Evolutionary conservation across 2,113 vertebrate genomes (phyloP), one percentile per base, ranked within the genome.

Genomic region (Picathartes gymnocephalus): DNA sequence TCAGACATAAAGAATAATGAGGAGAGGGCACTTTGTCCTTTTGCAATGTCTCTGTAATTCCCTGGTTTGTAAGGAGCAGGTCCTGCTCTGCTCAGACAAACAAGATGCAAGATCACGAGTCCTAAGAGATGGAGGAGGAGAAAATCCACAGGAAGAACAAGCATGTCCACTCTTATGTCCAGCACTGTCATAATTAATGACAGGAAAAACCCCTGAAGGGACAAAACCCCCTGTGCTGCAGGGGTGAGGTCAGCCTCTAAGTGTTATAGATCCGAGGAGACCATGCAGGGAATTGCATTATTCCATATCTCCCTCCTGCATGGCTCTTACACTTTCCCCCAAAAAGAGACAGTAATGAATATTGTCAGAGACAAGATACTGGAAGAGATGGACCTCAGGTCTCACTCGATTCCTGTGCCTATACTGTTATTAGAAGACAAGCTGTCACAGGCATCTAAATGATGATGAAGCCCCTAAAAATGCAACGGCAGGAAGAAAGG

Each of bases 141-240:
- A 81, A 82, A 91, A 87, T 6, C 62, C 74, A 69, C 81, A 44
- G 62, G n/a, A 82, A 58, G 48, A 91, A 73, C 60, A 27, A 73
- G 60, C 57, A 45, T 1, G 0, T 76, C 73, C 61, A 40, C 65
- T 70, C 53, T 37, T 44, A 68, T 4, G 15, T 77, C 70, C 89
- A 85, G 84, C 2, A 15, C 78, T 91, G 91, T 93, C 94, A 91
- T 89, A 91, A 95, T 81, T 94, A 91, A 95, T 87, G 93, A 92
- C 71, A 89, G 33, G 13, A 57, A 81, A 93, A 86, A 61, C 4
- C 7, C 16, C 85, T 93, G 80, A 76, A 80, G 72, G 44, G 77
- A 84, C 44, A 81, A 64, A 71, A 89, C 47, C 20, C 71, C 57
- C 50, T 48, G 61, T 60, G 81, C 84, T 72, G 72, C 84, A 58